phyloP scores from a whole-genome alignment of 2,888 invertebrate genomes.

The Ophion ellenae region DNA sequence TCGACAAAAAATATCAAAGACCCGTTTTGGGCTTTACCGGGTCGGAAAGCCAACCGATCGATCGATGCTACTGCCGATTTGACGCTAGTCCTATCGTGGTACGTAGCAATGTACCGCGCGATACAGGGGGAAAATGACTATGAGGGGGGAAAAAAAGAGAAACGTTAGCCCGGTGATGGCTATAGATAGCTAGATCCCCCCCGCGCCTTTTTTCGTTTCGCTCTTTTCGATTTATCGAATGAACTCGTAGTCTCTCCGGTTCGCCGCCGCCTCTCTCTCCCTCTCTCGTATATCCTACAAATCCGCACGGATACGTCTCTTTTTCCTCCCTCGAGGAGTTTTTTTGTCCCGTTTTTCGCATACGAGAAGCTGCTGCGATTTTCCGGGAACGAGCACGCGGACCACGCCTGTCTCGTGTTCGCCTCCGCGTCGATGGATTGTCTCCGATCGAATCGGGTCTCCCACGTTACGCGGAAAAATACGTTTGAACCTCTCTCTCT shows the following conservation, averaged over 20 bases:
- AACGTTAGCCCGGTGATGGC: too few relatives aligned
- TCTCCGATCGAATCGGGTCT: slow-evolving; percentile 72
- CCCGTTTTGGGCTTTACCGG: too few relatives aligned
- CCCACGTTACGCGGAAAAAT: slow-evolving; percentile 70
- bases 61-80: background rate
- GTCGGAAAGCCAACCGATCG: too few relatives aligned
- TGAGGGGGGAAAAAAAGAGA: background rate
- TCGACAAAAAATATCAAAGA: too few relatives aligned
- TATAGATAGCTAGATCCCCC: too few relatives aligned
- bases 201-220: slow-evolving; percentile 62
- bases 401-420: slow-evolving; percentile 81
- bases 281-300: slow-evolving; percentile 1
- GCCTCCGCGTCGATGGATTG: slow-evolving; percentile 75
- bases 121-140: background rate
- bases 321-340: slow-evolving; percentile 31
- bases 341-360: slow-evolving; percentile 64
- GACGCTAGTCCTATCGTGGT: slow-evolving; percentile 44
- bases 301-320: slow-evolving; percentile 25
- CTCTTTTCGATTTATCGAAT: slow-evolving; percentile 57
- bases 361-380: slow-evolving; percentile 72
- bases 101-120: background rate
- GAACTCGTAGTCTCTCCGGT: slow-evolving; percentile 53
- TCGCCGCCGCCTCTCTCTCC: slow-evolving; percentile 25
- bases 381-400: slow-evolving; percentile 70
- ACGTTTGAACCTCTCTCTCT: slow-evolving; percentile 63